A percentile compares a stretch with the other conserved stretches of the same genome.
These are phyloP conservation scores for Gavia stellata DNA, from an alignment of 2,113 vertebrate species.

Conservation along the genomic window DNA sequence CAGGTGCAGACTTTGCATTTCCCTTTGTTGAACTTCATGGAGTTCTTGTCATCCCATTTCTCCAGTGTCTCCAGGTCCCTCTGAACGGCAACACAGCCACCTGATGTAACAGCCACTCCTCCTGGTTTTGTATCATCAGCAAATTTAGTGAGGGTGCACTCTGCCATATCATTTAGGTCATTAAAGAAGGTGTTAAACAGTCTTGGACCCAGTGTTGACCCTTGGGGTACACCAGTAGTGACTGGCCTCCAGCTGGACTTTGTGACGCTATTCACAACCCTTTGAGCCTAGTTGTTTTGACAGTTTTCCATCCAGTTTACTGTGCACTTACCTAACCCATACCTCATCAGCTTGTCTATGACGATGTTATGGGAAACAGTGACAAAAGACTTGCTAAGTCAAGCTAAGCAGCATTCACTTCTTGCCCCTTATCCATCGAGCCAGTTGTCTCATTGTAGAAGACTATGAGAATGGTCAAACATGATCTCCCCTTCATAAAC, in stretches of 20 bases:
- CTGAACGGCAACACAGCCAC: not conserved
- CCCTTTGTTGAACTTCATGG: not conserved
- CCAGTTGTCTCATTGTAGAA: not conserved
- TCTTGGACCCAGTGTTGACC: not conserved
- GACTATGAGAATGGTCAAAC: not conserved
- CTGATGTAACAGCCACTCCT: not conserved
- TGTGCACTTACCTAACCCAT: not conserved
- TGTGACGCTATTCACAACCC: not conserved
- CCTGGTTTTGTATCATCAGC: not conserved
- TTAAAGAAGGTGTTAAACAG: not conserved
- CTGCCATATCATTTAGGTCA: not conserved
- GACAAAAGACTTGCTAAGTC: not conserved
- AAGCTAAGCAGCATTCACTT: not conserved
- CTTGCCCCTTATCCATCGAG: not conserved
- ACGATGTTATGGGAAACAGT: not conserved
- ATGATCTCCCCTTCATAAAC: not conserved
- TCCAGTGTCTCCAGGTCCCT: not conserved
- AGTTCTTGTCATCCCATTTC: not conserved
- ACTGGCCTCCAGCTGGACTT: not conserved
- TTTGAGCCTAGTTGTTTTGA: not conserved
- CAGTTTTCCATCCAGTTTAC: not conserved
- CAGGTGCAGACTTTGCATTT: not conserved
- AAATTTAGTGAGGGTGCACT: not conserved
- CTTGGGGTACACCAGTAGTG: not conserved
- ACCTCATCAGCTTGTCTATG: not conserved